These are phyloP conservation scores for Henricia sp. DNA, from an alignment of 53 echinoderm and acorn worm species.

Conservation along the genomic window DNA sequence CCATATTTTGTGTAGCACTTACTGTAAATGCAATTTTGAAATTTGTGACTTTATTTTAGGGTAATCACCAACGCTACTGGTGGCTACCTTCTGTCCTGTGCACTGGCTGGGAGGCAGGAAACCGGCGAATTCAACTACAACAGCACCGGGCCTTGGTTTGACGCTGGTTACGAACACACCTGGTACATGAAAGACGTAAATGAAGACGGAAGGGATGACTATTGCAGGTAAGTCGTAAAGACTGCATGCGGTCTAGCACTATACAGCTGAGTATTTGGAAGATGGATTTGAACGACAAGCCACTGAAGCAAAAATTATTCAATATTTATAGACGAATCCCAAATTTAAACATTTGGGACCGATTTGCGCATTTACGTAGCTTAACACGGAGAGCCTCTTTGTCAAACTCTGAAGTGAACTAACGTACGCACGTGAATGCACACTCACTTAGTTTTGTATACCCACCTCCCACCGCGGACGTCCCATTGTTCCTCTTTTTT, in stretches of 20 bases:
- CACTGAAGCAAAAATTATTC: background rate
- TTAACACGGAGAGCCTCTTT: no score
- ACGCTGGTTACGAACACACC: constrained; percentile 73
- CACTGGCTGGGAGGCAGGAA: constrained; percentile 49
- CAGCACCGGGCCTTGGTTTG: constrained; percentile 78
- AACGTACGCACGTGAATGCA: no score
- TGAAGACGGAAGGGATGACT: constrained; percentile 88
- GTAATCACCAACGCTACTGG: constrained; percentile 11
- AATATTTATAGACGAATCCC: background rate
- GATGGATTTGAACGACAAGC: background rate
- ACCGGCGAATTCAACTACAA: constrained; percentile 60
- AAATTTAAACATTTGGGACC: background rate
- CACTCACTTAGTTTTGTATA: no score
- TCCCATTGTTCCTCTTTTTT: no score
- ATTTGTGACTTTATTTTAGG: background rate
- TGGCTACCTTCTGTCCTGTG: constrained; percentile 32
- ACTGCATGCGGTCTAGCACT: background rate
- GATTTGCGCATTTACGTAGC: background rate
- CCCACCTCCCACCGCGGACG: no score
- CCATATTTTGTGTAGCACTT: no score
- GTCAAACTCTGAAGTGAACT: no score
- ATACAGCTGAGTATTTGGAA: background rate
- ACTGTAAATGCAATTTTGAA: no score
- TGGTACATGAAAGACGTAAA: constrained; percentile 93
- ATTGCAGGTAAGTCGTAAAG: constrained; percentile 78